These are phyloP conservation scores for Polypterus bichir DNA, from an alignment of 2,113 vertebrate species.

Conservation along the genomic window DNA sequence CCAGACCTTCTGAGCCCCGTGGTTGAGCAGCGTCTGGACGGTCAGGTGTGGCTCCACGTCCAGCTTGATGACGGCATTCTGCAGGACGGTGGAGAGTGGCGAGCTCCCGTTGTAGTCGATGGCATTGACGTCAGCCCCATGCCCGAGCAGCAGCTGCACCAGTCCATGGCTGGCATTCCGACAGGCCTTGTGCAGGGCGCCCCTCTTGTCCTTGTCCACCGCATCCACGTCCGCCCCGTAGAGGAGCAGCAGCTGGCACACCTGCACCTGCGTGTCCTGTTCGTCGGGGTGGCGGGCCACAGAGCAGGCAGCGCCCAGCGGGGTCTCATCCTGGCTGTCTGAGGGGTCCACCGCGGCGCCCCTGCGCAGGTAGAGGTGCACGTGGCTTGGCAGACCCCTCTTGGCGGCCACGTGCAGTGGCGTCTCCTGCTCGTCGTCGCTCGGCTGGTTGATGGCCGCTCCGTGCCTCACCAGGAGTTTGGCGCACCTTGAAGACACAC, in stretches of 20 bases:
- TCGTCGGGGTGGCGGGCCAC: neutral
- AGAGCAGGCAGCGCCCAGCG: constrained; percentile 39
- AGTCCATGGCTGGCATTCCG: constrained; percentile 28
- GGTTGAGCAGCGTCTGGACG: constrained; percentile 48
- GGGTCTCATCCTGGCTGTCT: constrained; percentile 33
- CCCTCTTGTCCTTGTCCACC: constrained; percentile 40
- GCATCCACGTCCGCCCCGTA: constrained; percentile 25
- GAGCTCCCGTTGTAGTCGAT: constrained; percentile 47
- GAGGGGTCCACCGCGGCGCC: constrained; percentile 26
- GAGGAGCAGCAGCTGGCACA: constrained; percentile 40
- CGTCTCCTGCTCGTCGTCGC: constrained; percentile 29
- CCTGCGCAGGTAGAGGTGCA: constrained; percentile 40
- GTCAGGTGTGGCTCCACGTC: constrained; percentile 25
- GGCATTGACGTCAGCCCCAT: constrained; percentile 39
- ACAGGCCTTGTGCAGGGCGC: constrained; percentile 52
- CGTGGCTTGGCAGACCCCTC: constrained; percentile 37
- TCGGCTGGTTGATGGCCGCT: constrained; percentile 29
- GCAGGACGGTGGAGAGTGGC: constrained; percentile 41
- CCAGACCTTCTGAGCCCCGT: constrained; percentile 48
- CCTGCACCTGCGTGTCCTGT: constrained; percentile 18
- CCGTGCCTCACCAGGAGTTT: constrained; percentile 41
- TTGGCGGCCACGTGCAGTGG: constrained; percentile 48
- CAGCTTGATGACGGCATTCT: constrained; percentile 16
- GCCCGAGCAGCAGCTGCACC: constrained; percentile 37
- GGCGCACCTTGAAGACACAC: constrained; percentile 41